phyloP scores from a whole-genome alignment of 2,888 invertebrate genomes.

The Odontocerum albicorne region DNA sequence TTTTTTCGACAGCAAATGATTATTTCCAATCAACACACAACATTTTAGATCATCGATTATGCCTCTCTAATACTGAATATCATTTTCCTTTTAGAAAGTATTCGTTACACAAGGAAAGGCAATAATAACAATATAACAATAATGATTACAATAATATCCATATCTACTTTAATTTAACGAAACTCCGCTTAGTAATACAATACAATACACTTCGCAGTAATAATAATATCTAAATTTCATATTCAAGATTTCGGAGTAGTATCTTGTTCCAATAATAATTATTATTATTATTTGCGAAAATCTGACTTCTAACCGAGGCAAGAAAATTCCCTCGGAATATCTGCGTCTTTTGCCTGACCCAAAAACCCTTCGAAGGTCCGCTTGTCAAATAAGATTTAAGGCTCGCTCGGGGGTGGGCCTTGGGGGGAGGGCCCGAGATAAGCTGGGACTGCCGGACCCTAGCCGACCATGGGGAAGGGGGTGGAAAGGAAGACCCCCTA shows the following conservation, averaged over 20 bases:
- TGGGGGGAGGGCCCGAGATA: constrained; percentile 9
- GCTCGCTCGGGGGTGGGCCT: constrained; percentile 10
- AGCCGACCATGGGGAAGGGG: background rate
- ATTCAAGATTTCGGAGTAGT: background rate
- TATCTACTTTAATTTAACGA: too few relatives aligned
- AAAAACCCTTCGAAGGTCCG: constrained; percentile 33
- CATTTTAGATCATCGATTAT: too few relatives aligned
- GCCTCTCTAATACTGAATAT: too few relatives aligned
- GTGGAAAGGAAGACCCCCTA: background rate
- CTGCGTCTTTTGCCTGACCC: constrained; percentile 33
- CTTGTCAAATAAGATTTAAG: constrained; percentile 38
- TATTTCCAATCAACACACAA: too few relatives aligned
- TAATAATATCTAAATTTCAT: background rate
- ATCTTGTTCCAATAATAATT: constrained; percentile 1
- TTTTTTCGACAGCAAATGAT: too few relatives aligned
- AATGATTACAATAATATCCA: too few relatives aligned
- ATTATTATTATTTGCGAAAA: background rate
- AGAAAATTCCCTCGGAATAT: constrained; percentile 19
- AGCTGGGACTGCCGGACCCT: constrained; percentile 23
- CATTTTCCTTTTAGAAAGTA: too few relatives aligned
- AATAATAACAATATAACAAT: too few relatives aligned
- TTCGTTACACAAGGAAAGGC: too few relatives aligned
- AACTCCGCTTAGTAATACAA: too few relatives aligned
- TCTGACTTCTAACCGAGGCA: background rate
- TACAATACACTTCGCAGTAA: too few relatives aligned